Evolutionary conservation across 2,797 vertebrate genomes (phyloP), one percentile per base, ranked within the genome.

Genomic region (Meriones psammophilus): DNA sequence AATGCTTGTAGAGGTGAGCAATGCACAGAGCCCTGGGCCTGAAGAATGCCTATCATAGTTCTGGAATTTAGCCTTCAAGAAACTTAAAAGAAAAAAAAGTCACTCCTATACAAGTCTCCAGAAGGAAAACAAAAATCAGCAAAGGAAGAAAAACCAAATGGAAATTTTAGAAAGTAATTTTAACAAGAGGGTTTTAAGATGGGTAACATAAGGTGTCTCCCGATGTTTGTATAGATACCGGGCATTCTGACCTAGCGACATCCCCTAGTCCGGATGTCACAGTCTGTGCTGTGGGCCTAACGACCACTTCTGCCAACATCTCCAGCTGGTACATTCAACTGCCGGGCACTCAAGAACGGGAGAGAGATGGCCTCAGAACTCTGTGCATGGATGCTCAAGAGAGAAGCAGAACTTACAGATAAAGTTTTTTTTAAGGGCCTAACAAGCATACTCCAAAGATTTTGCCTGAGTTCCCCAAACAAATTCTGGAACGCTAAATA

Each of bases 21-120:
- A 97, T 98, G 97, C 39, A 88, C 97, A 96, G 94, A 94, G 96
- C 95, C 96, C 92, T 95, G 94, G 94, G 96, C 96, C 0, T 83
- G 71, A 87, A 92, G 96, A 95, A 73, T 91, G 96, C 95, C 96
- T 97, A 97, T 97, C 96, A 96, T 97, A 97, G 94, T 81, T 94
- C 97, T 98, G 97, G 97, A 97, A 92, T 97, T 98, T 95, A 98
- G 97, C 97, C 97, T 95, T 97, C 86, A 76, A 98, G 96, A 98
- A 98, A 98, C 97, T 54, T 77, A 39, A 5, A 46, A 39, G 30
- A 89, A 97, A 69, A 97, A 97, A 66, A 95, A 36, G 66, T 97
- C 33, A n/a, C 94, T 97, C 94, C 94, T 56, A 88, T 94, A 87
- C 95, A 97, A 98, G 58, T 68, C 69, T 42, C n/a, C 24, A 74